phyloP scores from a whole-genome alignment of 2,888 invertebrate species.

The Esperia sulphurella region DNA sequence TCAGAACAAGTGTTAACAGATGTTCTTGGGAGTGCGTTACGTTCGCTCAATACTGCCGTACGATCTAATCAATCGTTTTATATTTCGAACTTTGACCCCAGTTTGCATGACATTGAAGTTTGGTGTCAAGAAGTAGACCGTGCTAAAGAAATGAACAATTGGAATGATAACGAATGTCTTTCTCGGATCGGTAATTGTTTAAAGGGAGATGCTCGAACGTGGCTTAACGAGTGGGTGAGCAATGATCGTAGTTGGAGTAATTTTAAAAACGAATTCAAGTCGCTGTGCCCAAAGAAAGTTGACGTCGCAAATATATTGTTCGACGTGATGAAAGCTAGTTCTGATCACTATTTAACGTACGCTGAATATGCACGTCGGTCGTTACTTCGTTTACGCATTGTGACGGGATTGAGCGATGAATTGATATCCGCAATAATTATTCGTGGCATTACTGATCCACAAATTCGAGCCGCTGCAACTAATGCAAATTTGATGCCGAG shows the following conservation, averaged over 20 bases:
- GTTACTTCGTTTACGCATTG: constrained; percentile 7
- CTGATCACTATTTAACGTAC: constrained; percentile 6
- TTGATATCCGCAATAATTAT: constrained; percentile 3
- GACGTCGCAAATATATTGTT: constrained; percentile 7
- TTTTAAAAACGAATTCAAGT: constrained; percentile 8
- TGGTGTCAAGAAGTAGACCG: constrained; percentile 9
- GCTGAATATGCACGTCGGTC: constrained; percentile 4
- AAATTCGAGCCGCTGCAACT: background rate
- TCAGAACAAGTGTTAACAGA: too few species aligned
- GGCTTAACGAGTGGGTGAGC: constrained; percentile 8
- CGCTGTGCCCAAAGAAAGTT: constrained; percentile 8
- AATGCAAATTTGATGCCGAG: background rate
- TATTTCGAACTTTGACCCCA: background rate
- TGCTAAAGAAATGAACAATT: constrained; percentile 5
- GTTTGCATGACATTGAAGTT: background rate
- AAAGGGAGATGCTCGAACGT: constrained; percentile 10
- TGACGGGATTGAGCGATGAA: constrained; percentile 7
- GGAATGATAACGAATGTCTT: constrained; percentile 7
- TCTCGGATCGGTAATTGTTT: constrained; percentile 7
- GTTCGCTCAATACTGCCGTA: too few species aligned
- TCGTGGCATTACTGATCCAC: constrained; percentile 7
- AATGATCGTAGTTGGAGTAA: constrained; percentile 8
- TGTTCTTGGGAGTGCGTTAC: too few species aligned
- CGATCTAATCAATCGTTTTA: background rate
- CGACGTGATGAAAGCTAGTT: constrained; percentile 3